Evolutionary conservation across 1,140 invertebrate genomes (phyloP).

Genomic region (Drosophila teissieri): DNA sequence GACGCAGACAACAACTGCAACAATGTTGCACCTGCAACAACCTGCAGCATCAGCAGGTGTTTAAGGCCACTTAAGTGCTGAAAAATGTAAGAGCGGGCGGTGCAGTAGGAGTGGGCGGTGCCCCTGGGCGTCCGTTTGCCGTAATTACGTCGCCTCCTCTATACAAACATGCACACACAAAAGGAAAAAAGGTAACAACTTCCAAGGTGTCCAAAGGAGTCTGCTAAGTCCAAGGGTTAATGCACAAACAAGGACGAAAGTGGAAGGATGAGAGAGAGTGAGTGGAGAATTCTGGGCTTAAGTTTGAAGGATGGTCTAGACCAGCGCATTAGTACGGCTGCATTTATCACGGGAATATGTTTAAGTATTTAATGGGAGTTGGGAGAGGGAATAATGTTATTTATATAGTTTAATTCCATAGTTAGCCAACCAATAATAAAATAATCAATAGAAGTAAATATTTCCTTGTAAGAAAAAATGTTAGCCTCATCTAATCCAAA

Average conservation of each 20-base stretch:
- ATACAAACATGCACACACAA: slow-evolving; percentile 18
- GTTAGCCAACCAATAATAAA: no score
- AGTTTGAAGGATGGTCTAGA: slow-evolving; percentile 49
- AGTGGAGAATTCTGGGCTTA: slow-evolving; percentile 31
- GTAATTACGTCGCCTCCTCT: slow-evolving; percentile 58
- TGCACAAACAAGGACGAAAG: slow-evolving; percentile 38
- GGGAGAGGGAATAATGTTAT: no score
- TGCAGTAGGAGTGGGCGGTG: background rate
- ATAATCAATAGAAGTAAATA: no score
- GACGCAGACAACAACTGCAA: slow-evolving; percentile 31
- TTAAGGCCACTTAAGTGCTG: slow-evolving; percentile 81
- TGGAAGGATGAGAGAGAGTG: slow-evolving; percentile 24
- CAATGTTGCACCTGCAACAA: slow-evolving; percentile 38
- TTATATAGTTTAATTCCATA: no score
- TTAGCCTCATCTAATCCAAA: no score
- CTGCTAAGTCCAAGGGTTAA: slow-evolving; percentile 35
- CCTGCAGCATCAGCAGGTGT: slow-evolving; percentile 63
- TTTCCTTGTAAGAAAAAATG: no score
- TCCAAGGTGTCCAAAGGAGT: slow-evolving; percentile 35
- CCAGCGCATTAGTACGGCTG: slow-evolving; percentile 2
- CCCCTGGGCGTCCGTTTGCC: slow-evolving; percentile 35
- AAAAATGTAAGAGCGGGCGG: slow-evolving; percentile 54
- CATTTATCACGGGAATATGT: background rate
- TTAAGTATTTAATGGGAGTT: no score
- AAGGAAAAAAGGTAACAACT: slow-evolving; percentile 1